Evolutionary conservation across 2,888 invertebrate species (phyloP).

Genomic region (Idaea dimidiata): DNA sequence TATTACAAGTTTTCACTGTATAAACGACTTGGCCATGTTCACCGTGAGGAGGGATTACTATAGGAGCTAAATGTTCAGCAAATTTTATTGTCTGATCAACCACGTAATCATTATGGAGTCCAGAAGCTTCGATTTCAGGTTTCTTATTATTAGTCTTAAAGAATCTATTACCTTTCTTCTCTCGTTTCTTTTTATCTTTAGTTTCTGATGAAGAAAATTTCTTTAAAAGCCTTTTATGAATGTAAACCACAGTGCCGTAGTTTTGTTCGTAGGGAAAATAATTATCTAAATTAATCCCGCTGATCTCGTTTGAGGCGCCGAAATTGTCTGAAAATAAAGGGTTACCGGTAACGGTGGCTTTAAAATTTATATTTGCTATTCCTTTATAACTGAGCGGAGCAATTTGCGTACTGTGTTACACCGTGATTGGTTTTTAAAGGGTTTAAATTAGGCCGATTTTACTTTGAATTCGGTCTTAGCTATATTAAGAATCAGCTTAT

Average conservation of each 20-base stretch:
- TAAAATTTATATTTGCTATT: constrained; percentile 5
- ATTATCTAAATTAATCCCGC: constrained; percentile 56
- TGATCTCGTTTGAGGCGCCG: constrained; percentile 32
- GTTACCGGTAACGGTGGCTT: constrained; percentile 6
- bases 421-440: constrained; percentile 16
- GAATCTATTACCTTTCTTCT: constrained; percentile 21
- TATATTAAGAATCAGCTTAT: not conserved
- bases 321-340: constrained; percentile 1
- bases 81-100: constrained; percentile 61
- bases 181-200: constrained; percentile 20
- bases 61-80: constrained; percentile 59
- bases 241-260: constrained; percentile 56
- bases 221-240: constrained; percentile 57
- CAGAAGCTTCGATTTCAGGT: constrained; percentile 27
- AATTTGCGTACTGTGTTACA: not conserved
- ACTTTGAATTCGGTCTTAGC: not conserved
- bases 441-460: constrained; percentile 13
- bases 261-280: constrained; percentile 54
- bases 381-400: not conserved
- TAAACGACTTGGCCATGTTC: constrained; percentile 51
- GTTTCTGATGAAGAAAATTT: constrained; percentile 16
- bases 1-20: constrained; percentile 55
- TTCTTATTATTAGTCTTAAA: constrained; percentile 24
- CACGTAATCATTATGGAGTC: constrained; percentile 42
- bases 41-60: constrained; percentile 55